A percentile compares a stretch with the other conserved stretches of the same genome.
Conservation (phyloP, 1,140 invertebrate genomes). For the Conus ventricosus region DNA sequence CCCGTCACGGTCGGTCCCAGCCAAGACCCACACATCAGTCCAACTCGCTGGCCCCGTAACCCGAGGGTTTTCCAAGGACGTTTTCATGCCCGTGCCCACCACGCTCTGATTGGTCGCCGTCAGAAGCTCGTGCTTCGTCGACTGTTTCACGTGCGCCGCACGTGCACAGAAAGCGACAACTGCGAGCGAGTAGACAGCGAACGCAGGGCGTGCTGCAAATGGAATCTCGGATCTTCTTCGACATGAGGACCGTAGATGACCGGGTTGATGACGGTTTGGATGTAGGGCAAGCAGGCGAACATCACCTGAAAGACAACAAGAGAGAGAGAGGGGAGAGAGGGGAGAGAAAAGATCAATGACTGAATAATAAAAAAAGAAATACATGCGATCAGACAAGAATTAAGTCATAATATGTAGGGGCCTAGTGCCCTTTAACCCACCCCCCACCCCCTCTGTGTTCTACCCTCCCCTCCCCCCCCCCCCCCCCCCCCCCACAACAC, state of each 20-base stretch:
- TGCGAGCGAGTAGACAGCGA: neutral
- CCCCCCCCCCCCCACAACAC: too few species aligned
- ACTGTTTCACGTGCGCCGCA: neutral
- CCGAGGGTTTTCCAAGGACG: conserved; percentile 35
- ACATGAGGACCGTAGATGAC: conserved; percentile 79
- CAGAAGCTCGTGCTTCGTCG: conserved; percentile 33
- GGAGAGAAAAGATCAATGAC: neutral
- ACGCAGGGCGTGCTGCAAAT: conserved; percentile 18
- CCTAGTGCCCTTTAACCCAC: too few species aligned
- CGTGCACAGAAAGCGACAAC: conserved; percentile 23
- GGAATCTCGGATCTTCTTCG: conserved; percentile 74
- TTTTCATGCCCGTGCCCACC: conserved; percentile 36
- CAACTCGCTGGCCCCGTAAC: conserved; percentile 40
- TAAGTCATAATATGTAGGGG: too few species aligned
- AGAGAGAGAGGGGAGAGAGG: neutral
- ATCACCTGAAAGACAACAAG: conserved; percentile 59
- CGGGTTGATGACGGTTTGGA: conserved; percentile 76
- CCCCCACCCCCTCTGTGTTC: too few species aligned
- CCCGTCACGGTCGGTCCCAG: too few species aligned
- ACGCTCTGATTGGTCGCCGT: conserved; percentile 41
- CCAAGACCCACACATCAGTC: conserved; percentile 29
- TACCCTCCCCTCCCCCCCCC: too few species aligned
- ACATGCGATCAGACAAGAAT: neutral
- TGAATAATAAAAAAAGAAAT: neutral
- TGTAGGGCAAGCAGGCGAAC: conserved; percentile 66